phyloP scores from a whole-genome alignment of 2,113 vertebrate species.

The Periophthalmus modestus region DNA sequence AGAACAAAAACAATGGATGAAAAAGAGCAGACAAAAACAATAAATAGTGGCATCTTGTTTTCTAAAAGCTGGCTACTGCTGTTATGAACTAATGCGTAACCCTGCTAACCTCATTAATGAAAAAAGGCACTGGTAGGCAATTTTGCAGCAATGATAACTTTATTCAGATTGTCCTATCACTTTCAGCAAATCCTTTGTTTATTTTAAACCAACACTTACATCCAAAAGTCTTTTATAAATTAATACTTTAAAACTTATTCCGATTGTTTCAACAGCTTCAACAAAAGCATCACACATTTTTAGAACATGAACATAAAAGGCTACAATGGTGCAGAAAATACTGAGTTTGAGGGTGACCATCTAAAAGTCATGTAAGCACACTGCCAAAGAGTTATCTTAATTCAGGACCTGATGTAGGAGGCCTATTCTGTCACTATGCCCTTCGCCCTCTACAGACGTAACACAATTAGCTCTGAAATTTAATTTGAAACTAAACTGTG shows the following conservation, averaged over 20 bases:
- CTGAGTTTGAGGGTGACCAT: constrained; percentile 13
- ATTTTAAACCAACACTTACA: background rate
- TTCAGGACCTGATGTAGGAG: constrained; percentile 28
- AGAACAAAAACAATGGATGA: background rate
- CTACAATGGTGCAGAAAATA: constrained; percentile 26
- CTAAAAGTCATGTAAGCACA: constrained; percentile 33
- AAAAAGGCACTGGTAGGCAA: constrained; percentile 34
- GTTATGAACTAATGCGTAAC: constrained; percentile 45
- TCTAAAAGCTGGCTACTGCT: constrained; percentile 13
- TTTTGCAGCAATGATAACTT: constrained; percentile 32
- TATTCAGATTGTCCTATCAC: constrained; percentile 42
- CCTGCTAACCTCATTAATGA: constrained; percentile 33
- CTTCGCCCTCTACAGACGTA: constrained; percentile 30
- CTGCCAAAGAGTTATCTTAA: constrained; percentile 6
- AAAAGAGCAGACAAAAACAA: background rate
- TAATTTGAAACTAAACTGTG: constrained; percentile 59
- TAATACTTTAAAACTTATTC: constrained; percentile 13
- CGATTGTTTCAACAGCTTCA: constrained; percentile 15
- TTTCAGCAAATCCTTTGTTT: background rate
- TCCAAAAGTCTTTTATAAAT: background rate
- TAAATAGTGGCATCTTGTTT: constrained; percentile 13
- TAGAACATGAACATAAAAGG: constrained; percentile 26
- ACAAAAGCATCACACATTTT: constrained; percentile 13
- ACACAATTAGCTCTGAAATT: constrained; percentile 63
- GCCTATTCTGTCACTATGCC: constrained; percentile 21